Evolutionary conservation across 2,797 vertebrate genomes (phyloP).

Genomic region (Anomalospiza imberbis): DNA sequence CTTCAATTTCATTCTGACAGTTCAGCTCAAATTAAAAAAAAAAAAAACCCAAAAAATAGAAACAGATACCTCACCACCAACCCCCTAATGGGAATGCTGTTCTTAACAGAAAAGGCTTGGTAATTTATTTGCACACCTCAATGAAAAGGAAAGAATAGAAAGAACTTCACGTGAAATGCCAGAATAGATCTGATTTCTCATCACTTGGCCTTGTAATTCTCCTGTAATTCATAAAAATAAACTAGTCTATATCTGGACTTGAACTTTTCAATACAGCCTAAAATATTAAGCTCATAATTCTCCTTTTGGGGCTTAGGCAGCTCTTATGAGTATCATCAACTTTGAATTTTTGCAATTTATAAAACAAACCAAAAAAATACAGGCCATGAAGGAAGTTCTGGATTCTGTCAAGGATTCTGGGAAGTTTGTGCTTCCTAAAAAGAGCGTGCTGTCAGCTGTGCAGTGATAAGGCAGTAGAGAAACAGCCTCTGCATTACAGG

Average conservation of each 20-base stretch:
- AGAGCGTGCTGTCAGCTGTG: background rate
- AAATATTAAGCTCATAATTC: background rate
- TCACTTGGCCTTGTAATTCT: background rate
- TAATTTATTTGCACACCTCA: background rate
- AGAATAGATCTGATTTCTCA: slow-evolving; percentile 16
- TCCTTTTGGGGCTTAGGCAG: background rate
- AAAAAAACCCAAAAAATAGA: background rate
- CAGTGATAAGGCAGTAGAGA: background rate
- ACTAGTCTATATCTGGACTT: background rate
- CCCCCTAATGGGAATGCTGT: background rate
- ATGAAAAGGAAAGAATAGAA: background rate
- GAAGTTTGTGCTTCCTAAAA: background rate
- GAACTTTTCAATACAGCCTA: background rate
- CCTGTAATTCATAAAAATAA: background rate
- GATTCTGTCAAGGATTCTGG: background rate
- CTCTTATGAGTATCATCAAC: background rate
- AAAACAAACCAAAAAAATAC: background rate
- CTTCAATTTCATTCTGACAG: background rate
- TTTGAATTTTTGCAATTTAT: background rate
- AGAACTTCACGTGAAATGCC: slow-evolving; percentile 1
- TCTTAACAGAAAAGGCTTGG: background rate
- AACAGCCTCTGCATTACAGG: background rate
- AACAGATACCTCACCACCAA: background rate
- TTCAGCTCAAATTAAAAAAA: background rate
- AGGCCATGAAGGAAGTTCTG: background rate